These are phyloP conservation scores for Nemopilema nomurai DNA, from an alignment of 30 jellyfish, hydroid and myxozoan genomes.

Conservation along the genomic window DNA sequence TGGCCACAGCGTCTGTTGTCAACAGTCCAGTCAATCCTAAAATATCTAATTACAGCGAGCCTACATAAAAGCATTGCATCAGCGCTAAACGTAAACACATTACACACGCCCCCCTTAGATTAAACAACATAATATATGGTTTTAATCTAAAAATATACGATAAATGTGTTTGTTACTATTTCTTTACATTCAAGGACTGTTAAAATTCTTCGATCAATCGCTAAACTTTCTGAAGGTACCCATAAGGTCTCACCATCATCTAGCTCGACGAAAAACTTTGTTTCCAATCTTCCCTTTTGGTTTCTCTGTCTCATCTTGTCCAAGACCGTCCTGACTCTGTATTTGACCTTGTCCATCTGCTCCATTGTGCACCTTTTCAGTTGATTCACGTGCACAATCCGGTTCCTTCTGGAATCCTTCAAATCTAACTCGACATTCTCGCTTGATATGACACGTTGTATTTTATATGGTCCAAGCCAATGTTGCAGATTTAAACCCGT, in stretches of 20 bases:
- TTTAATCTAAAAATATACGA: background rate
- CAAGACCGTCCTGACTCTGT: background rate
- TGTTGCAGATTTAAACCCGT: constrained; percentile 5
- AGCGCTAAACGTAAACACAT: constrained; percentile 5
- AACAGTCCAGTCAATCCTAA: constrained; percentile 14
- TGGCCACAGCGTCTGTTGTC: constrained; percentile 3
- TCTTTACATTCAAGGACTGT: background rate
- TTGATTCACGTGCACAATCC: background rate
- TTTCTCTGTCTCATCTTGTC: background rate
- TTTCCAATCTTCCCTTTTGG: background rate
- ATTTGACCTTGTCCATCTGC: background rate
- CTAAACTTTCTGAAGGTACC: background rate
- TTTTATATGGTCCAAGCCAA: constrained; percentile 12
- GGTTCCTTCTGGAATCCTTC: background rate
- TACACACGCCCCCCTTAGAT: constrained; percentile 4
- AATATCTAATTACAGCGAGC: background rate
- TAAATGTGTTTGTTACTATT: background rate
- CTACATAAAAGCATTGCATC: constrained; percentile 12
- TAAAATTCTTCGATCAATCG: background rate
- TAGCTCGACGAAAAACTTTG: background rate
- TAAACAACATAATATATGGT: background rate
- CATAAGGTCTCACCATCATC: background rate
- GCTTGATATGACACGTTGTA: background rate
- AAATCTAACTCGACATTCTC: constrained; percentile 1
- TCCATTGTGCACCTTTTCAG: background rate